Conservation (phyloP, 2,797 vertebrate species). For the Etheostoma perlongum region DNA sequence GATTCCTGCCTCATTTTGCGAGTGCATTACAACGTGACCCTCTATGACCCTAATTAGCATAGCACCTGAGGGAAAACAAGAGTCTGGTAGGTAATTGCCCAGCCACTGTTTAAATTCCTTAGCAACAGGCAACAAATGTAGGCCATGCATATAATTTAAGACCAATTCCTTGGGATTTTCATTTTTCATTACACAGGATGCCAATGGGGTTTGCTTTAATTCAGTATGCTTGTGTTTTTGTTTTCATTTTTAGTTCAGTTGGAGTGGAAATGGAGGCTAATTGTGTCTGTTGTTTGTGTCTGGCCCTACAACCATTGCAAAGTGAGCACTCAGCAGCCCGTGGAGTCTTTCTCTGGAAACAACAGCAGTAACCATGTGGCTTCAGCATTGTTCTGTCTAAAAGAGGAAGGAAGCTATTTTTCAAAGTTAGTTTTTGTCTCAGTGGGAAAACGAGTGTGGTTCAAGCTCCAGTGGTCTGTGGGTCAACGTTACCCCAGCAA, state of each 20-base stretch:
- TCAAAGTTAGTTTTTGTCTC: conserved; percentile 41
- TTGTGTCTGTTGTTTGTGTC: conserved; percentile 34
- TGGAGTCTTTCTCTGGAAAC: conserved; percentile 14
- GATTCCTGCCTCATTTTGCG: conserved; percentile 66
- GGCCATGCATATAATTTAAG: conserved; percentile 76
- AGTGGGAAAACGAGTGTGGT: not conserved
- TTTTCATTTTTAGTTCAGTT: conserved; percentile 55
- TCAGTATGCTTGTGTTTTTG: conserved; percentile 58
- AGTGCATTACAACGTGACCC: conserved; percentile 72
- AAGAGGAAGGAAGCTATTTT: conserved; percentile 46
- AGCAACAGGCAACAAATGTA: conserved; percentile 75
- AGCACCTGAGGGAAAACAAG: conserved; percentile 65
- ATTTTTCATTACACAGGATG: conserved; percentile 63
- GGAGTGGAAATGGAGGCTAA: conserved; percentile 44
- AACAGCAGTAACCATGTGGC: conserved; percentile 30
- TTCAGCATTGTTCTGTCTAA: conserved; percentile 43
- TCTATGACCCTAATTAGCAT: conserved; percentile 78
- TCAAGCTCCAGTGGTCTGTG: conserved; percentile 5
- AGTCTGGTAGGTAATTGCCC: conserved; percentile 69
- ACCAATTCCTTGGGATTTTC: conserved; percentile 70
- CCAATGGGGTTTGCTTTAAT: conserved; percentile 66
- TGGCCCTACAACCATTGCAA: conserved; percentile 41
- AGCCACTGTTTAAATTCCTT: conserved; percentile 60
- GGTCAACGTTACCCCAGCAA: conserved; percentile 23
- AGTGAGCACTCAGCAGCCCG: conserved; percentile 42